Conservation (phyloP, 2,888 invertebrate species). For the Drosophila suboccidentalis region DNA sequence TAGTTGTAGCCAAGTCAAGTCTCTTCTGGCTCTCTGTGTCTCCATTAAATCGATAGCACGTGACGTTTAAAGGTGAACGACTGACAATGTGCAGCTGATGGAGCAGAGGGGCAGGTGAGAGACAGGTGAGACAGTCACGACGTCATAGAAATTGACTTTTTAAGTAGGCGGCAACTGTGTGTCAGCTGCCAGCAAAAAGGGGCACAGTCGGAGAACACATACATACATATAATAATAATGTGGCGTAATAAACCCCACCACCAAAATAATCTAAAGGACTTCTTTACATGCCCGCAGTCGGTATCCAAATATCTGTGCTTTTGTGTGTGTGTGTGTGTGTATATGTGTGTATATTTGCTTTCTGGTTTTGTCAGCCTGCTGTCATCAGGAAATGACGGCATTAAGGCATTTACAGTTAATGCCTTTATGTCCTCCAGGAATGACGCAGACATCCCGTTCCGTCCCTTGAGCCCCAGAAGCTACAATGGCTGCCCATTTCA, state of each 20-base stretch:
- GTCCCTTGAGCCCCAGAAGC: neutral
- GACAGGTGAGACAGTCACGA: constrained; percentile 38
- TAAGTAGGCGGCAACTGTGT: constrained; percentile 62
- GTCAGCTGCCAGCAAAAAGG: constrained; percentile 23
- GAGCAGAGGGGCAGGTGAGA: neutral
- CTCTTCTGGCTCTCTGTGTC: constrained; percentile 13
- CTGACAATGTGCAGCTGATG: constrained; percentile 58
- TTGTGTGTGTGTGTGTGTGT: constrained; percentile 15
- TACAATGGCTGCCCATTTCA: constrained; percentile 34
- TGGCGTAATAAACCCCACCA: constrained; percentile 56
- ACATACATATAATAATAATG: constrained; percentile 59
- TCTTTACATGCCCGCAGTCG: constrained; percentile 5
- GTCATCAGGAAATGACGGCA: constrained; percentile 79
- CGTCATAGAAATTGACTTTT: constrained; percentile 75
- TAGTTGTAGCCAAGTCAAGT: constrained; percentile 22
- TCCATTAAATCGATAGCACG: constrained; percentile 82
- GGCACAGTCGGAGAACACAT: constrained; percentile 4
- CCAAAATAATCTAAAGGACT: constrained; percentile 23
- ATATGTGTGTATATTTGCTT: too few relatives aligned
- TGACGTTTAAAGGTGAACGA: constrained; percentile 84
- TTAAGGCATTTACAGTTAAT: constrained; percentile 80
- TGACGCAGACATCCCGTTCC: constrained; percentile 33
- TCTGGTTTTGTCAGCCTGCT: constrained; percentile 52
- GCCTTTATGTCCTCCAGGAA: constrained; percentile 77
- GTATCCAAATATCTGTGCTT: constrained; percentile 20